A percentile compares a stretch with the other conserved stretches of the same genome.
Evolutionary conservation across 2,113 vertebrate genomes (phyloP).

Genomic region (Lontra canadensis): DNA sequence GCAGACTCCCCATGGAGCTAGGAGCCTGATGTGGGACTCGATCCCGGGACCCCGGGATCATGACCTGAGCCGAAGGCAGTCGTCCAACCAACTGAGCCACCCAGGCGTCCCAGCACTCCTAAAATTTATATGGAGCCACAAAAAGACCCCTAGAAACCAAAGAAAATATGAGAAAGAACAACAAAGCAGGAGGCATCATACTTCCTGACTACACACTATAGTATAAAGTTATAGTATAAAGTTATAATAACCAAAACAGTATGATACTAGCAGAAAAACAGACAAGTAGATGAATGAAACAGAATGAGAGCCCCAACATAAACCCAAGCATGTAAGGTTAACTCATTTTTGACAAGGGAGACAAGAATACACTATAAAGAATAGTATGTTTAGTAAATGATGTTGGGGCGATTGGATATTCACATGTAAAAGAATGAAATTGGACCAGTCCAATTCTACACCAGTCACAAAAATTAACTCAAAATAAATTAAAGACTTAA

Average conservation of each 20-base stretch:
- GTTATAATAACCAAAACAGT: not conserved
- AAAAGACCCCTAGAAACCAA: not conserved
- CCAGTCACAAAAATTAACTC: not conserved
- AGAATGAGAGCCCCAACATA: not conserved
- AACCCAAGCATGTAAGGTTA: not conserved
- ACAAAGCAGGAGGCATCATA: not conserved
- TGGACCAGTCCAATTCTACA: not conserved
- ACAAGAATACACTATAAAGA: not conserved
- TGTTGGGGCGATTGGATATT: not conserved
- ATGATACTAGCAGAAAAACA: not conserved
- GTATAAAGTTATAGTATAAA: not conserved
- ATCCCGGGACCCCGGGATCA: too few species aligned
- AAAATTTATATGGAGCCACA: not conserved
- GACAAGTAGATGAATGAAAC: not conserved
- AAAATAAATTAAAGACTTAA: not conserved
- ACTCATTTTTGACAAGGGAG: not conserved
- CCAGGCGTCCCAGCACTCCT: too few species aligned
- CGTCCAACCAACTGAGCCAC: too few species aligned
- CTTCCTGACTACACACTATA: not conserved
- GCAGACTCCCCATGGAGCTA: too few species aligned
- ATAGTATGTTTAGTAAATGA: not conserved
- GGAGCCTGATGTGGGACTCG: too few species aligned
- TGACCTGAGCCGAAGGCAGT: too few species aligned
- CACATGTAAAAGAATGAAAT: not conserved
- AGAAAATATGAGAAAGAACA: not conserved